Conservation (phyloP, 2,797 vertebrate genomes). For the Betta splendens region DNA sequence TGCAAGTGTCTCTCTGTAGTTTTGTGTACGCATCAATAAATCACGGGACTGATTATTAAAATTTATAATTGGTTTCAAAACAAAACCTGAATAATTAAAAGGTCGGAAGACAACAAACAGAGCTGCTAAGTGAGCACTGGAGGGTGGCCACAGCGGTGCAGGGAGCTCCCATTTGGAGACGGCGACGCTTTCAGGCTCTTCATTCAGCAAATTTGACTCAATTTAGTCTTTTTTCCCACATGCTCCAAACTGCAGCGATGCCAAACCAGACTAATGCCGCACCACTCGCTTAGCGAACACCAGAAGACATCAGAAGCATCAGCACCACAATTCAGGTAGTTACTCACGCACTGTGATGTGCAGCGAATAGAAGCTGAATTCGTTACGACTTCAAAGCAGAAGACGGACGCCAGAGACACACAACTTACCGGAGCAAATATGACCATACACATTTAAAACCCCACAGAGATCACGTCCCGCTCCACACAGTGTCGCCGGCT, state of each 20-base stretch:
- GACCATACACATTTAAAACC: constrained; percentile 99
- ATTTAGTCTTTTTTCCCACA: neutral
- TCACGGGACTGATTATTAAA: constrained; percentile 42
- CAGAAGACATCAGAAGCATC: neutral
- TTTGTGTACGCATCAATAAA: constrained; percentile 52
- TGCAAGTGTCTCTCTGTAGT: constrained; percentile 23
- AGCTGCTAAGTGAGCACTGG: constrained; percentile 64
- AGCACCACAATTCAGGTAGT: neutral
- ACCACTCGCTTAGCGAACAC: neutral
- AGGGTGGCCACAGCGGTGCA: constrained; percentile 63
- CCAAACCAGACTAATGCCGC: neutral
- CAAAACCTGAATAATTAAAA: constrained; percentile 79
- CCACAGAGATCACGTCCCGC: constrained; percentile 81
- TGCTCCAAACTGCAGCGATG: neutral
- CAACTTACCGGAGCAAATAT: constrained; percentile 99
- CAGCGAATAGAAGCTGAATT: neutral
- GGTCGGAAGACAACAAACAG: constrained; percentile 66
- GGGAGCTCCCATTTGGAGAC: constrained; percentile 33
- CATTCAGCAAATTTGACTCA: neutral
- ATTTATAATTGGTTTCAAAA: constrained; percentile 60
- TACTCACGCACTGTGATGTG: neutral
- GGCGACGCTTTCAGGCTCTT: constrained; percentile 3
- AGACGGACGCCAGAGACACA: constrained; percentile 4
- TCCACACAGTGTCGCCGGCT: constrained; percentile 81
- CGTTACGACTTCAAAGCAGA: neutral